Evolutionary conservation across 2,797 vertebrate species (phyloP).

Genomic region (Tympanoctomys barrerae): DNA sequence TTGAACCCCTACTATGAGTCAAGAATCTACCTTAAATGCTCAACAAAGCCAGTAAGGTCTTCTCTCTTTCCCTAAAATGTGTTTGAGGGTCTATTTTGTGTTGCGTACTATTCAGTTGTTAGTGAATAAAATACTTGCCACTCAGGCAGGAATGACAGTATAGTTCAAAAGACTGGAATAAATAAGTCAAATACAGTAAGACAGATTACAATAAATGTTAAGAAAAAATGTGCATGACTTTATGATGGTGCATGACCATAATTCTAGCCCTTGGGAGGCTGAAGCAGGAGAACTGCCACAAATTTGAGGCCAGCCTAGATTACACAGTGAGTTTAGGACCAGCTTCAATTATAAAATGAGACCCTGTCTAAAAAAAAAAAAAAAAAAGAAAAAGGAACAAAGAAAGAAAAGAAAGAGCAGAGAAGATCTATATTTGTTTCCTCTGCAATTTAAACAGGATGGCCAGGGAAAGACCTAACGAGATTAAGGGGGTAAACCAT

Average conservation of each 20-base stretch:
- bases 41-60: not conserved
- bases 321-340: not conserved
- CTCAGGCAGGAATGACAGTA: not conserved
- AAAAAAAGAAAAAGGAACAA: not conserved
- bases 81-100: not conserved
- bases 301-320: not conserved
- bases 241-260: not conserved
- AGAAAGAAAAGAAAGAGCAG: not conserved
- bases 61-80: conserved; percentile 7
- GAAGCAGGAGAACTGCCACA: not conserved
- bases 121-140: not conserved
- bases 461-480: not conserved
- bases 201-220: not conserved
- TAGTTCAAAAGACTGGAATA: not conserved
- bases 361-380: not conserved
- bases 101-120: not conserved
- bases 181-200: not conserved
- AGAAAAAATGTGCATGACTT: not conserved
- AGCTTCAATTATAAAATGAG: no score
- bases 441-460: not conserved
- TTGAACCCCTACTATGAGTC: not conserved
- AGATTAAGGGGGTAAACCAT: not conserved
- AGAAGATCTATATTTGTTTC: not conserved
- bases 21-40: conserved; percentile 18
- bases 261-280: not conserved